A percentile compares a stretch with the other conserved stretches of the same genome.
Evolutionary conservation across 1,140 invertebrate genomes (phyloP).

Genomic region (Brachionus angularis): DNA sequence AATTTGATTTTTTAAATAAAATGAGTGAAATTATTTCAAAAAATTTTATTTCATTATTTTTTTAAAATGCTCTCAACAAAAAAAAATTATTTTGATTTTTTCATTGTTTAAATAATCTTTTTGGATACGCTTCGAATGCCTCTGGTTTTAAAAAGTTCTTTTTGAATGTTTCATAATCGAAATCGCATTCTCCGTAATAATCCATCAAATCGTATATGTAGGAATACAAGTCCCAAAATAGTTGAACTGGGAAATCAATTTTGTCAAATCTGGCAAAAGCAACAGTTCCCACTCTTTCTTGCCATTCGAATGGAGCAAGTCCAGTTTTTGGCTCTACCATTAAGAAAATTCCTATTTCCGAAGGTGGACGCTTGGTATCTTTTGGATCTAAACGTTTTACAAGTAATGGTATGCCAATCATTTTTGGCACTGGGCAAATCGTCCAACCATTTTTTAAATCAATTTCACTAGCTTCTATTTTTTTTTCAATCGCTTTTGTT

Average conservation of each 20-base stretch:
- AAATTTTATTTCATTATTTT: too few species aligned
- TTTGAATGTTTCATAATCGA: conserved; percentile 3
- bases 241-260: conserved; percentile 1
- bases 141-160: too few species aligned
- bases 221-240: conserved; percentile 11
- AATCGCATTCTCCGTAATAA: neutral
- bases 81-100: too few species aligned
- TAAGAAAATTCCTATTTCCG: neutral
- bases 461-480: neutral
- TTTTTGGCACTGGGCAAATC: neutral
- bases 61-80: too few species aligned
- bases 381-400: neutral
- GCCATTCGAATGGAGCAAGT: neutral
- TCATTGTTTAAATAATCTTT: conserved; percentile 3
- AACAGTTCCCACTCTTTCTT: neutral
- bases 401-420: conserved; percentile 10
- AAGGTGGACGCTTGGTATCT: neutral
- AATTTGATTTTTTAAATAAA: too few species aligned
- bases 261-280: neutral
- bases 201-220: conserved; percentile 3
- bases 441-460: neutral
- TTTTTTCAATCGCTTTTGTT: neutral
- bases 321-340: conserved; percentile 19
- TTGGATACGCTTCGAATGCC: too few species aligned
- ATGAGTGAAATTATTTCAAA: too few species aligned